A percentile compares a stretch with the other conserved stretches of the same genome.
These are phyloP conservation scores for Zosterops lateralis DNA, from an alignment of 2,113 vertebrate genomes.

Conservation along the genomic window DNA sequence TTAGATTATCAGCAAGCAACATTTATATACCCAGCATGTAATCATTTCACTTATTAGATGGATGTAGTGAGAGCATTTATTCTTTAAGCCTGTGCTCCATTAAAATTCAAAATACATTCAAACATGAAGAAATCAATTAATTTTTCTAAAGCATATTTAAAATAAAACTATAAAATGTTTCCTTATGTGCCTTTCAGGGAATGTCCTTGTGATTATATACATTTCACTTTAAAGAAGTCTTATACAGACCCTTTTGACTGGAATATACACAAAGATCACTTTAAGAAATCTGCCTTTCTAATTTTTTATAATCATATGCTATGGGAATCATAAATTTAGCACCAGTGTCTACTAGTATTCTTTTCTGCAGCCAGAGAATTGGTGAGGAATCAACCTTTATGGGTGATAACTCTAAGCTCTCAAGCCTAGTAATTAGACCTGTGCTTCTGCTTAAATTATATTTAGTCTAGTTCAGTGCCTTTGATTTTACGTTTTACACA, in stretches of 20 bases:
- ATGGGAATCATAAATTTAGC: background rate
- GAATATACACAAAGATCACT: background rate
- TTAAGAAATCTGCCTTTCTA: background rate
- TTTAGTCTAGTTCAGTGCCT: conserved; percentile 28
- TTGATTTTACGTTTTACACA: conserved; percentile 23
- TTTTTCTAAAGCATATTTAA: background rate
- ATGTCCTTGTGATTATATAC: background rate
- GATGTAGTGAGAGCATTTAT: background rate
- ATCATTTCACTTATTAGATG: background rate
- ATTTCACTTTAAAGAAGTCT: background rate
- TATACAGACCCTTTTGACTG: background rate
- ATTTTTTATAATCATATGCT: background rate
- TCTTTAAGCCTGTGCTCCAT: background rate
- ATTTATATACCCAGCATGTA: background rate
- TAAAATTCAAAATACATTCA: background rate
- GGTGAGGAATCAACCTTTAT: background rate
- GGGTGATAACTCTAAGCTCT: conserved; percentile 3
- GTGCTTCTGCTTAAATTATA: conserved; percentile 30
- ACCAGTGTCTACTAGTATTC: background rate
- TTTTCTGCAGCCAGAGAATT: background rate
- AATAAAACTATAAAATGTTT: background rate
- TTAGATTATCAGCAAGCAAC: background rate
- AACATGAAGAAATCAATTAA: background rate
- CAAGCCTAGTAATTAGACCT: conserved; percentile 33
- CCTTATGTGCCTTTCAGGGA: background rate